phyloP scores from a whole-genome alignment of 2,888 invertebrate genomes.

The Chrysolina americana region DNA sequence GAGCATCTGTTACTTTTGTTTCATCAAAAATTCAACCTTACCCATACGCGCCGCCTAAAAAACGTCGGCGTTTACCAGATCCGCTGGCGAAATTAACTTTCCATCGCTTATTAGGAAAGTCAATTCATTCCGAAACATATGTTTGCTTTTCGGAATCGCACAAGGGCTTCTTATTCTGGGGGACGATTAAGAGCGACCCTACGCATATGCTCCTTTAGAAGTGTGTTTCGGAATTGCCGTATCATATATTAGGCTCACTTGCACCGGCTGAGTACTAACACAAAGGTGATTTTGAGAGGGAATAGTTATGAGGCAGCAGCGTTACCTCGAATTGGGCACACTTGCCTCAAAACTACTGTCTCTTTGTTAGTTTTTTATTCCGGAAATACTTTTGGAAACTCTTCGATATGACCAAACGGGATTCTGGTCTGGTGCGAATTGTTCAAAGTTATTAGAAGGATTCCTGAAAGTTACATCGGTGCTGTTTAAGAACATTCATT shows the following conservation, averaged over 20 bases:
- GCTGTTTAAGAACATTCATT: too few species aligned
- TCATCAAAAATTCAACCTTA: constrained; percentile 44
- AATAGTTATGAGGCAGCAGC: too few species aligned
- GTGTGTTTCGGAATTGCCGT: not conserved
- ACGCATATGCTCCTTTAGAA: constrained; percentile 25
- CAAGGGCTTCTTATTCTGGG: constrained; percentile 33
- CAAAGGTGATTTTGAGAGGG: too few species aligned
- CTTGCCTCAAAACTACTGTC: too few species aligned
- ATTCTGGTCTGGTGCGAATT: too few species aligned
- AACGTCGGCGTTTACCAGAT: constrained; percentile 47
- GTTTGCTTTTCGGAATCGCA: constrained; percentile 50
- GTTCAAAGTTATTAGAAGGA: too few species aligned
- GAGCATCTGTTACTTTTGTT: constrained; percentile 50
- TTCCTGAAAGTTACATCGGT: too few species aligned
- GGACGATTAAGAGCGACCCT: constrained; percentile 10
- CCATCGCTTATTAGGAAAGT: constrained; percentile 56
- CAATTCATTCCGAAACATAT: constrained; percentile 56
- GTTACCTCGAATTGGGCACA: too few species aligned
- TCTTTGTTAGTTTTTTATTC: too few species aligned
- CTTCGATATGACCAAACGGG: too few species aligned
- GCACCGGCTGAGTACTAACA: not conserved
- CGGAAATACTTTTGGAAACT: too few species aligned
- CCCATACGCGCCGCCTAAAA: constrained; percentile 40
- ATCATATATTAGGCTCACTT: not conserved
- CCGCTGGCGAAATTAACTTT: constrained; percentile 55